Base-by-base conservation (phyloP, 2,797 vertebrate genomes). In the Zenarchopterus dispar region DNA sequence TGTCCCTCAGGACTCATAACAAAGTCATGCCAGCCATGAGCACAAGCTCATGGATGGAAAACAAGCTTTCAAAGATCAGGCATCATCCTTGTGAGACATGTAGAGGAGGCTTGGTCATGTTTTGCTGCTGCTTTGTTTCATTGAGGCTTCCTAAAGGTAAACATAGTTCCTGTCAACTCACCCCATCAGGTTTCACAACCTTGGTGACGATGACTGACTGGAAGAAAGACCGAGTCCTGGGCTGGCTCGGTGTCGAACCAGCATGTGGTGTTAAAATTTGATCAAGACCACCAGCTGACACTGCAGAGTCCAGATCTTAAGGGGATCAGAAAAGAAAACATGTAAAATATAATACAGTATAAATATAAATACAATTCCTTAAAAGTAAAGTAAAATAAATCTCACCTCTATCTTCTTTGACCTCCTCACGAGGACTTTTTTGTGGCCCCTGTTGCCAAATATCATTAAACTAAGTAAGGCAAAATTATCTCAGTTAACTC, bases 171-270 rank as follows among this genome's bases (percentile, higher is more conserved):
- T 42, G 45, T 6, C 53, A 6, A 69, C 85, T 91, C 78, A 94
- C 97, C 92, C 97, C 97, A 0, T 97, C 95, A 1, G 96, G 95
- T 36, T 93, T 92, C 47, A 95, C 90, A 84, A 97, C 95, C 84
- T 92, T 97, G 63, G 93, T 95, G 66, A 94, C 87, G 0, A 31
- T 84, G 71, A 98, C 92, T 0, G 95, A 96, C 65, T 96, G 84
- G 9, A 95, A 98, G 84, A 92, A 95, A 33, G 96, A 96, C 47
- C 90, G 92, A 0, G 65, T 87, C 46, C 48, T 92, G 2, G 95
- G 91, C 77, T 70, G 70, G 70, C 39, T 88, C 9, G 0, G 75
- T 0, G 0, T 2, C 60, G 86, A 84, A 41, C 73, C 78, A 33
- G 86, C 73, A 56, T 83, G 88, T 6, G 93, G 90, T 0, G 72